Evolutionary conservation across 2,113 vertebrate species (phyloP).

Genomic region (Misgurnus mizolepis): DNA sequence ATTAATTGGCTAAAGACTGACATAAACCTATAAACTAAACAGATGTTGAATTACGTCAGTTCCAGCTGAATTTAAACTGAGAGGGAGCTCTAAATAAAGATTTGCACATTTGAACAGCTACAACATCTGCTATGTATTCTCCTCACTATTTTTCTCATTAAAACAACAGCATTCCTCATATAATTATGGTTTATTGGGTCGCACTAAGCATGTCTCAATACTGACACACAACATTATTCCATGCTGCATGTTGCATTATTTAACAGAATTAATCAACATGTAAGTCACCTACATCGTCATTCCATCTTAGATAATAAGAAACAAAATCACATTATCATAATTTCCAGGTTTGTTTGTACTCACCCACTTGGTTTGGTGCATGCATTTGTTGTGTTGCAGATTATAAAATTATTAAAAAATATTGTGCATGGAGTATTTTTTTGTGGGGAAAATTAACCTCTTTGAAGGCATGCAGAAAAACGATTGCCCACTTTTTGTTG

Average conservation of each 20-base stretch:
- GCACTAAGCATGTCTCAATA: constrained; percentile 38
- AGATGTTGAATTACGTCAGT: constrained; percentile 21
- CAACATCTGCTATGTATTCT: not conserved
- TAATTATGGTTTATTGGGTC: constrained; percentile 52
- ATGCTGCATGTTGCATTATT: constrained; percentile 55
- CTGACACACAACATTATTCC: constrained; percentile 30
- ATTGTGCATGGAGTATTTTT: too few relatives aligned
- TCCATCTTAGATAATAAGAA: constrained; percentile 53
- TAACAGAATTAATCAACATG: constrained; percentile 58
- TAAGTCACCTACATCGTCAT: constrained; percentile 41
- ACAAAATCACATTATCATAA: constrained; percentile 50
- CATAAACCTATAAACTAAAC: not conserved
- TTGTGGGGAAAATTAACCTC: too few relatives aligned
- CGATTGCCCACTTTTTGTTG: too few relatives aligned
- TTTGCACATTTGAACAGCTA: not conserved
- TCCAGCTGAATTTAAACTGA: not conserved
- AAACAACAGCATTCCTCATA: not conserved
- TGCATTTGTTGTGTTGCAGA: not conserved
- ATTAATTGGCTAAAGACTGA: constrained; percentile 23
- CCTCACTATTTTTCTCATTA: not conserved
- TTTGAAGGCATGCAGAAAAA: too few relatives aligned
- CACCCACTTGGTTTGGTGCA: not conserved
- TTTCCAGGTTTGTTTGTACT: constrained; percentile 28
- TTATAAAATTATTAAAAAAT: not conserved
- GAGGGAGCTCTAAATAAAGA: too few relatives aligned